Conservation (phyloP, 2,888 invertebrate genomes). For the Eilema sororculum region DNA sequence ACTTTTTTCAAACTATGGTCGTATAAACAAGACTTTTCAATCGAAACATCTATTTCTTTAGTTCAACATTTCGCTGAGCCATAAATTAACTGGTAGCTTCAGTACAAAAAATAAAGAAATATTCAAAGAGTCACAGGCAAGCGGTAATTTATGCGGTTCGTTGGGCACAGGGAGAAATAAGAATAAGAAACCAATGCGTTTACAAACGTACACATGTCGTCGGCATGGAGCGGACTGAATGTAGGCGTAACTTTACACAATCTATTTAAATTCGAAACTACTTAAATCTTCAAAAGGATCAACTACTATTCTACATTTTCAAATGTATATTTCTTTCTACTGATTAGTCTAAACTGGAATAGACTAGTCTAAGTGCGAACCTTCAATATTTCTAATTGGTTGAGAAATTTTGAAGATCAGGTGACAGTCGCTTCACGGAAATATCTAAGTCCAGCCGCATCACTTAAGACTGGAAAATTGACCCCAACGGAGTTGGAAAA, state of each 20-base stretch:
- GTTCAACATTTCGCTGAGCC: conserved; percentile 59
- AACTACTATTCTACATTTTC: background rate
- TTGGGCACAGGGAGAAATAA: conserved; percentile 65
- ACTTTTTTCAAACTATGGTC: background rate
- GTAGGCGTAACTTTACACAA: conserved; percentile 26
- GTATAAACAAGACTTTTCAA: conserved; percentile 21
- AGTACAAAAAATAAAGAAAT: conserved; percentile 63
- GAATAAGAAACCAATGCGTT: conserved; percentile 65
- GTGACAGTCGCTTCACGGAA: no score
- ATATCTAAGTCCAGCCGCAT: no score
- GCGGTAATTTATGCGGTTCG: conserved; percentile 75
- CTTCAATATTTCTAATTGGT: no score
- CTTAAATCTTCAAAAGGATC: background rate
- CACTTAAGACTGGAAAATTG: no score
- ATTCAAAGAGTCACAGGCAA: conserved; percentile 67
- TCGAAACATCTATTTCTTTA: conserved; percentile 54
- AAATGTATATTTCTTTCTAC: background rate
- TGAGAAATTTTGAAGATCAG: no score
- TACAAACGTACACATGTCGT: conserved; percentile 57
- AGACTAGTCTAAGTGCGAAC: no score
- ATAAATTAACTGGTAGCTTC: conserved; percentile 70
- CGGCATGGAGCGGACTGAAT: conserved; percentile 26
- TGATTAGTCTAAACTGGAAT: no score
- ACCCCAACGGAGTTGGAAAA: no score
- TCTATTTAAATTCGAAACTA: conserved; percentile 9